Conservation (phyloP, 1,140 invertebrate species). For the Pseudoatta argentina region DNA sequence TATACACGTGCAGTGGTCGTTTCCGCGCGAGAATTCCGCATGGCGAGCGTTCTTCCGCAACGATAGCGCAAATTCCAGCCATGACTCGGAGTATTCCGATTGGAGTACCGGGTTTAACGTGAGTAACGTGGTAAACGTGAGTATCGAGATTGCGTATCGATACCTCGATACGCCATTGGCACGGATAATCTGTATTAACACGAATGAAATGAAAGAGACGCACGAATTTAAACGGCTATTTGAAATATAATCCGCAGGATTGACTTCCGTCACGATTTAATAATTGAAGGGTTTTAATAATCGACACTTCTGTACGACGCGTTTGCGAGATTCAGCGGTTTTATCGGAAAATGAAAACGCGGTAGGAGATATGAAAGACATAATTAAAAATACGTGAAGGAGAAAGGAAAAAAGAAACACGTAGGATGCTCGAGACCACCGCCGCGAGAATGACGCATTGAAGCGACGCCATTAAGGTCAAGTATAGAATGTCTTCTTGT, state of each 20-base stretch:
- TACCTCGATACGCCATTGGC: constrained; percentile 45
- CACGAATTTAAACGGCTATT: not conserved
- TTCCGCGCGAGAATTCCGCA: not conserved
- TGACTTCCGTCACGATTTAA: not conserved
- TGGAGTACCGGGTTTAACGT: constrained; percentile 36
- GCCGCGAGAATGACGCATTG: constrained; percentile 47
- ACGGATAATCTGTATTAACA: constrained; percentile 4
- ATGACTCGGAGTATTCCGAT: constrained; percentile 42
- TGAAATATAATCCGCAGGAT: not conserved
- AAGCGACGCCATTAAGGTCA: constrained; percentile 70
- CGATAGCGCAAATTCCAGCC: constrained; percentile 53
- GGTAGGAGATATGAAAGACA: not conserved
- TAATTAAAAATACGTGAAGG: constrained; percentile 12
- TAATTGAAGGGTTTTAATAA: not conserved
- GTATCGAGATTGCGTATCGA: constrained; percentile 50
- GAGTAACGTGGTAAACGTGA: constrained; percentile 24
- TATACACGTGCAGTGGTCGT: too few species aligned
- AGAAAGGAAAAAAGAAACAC: not conserved
- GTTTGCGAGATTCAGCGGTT: not conserved
- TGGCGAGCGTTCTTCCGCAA: constrained; percentile 38
- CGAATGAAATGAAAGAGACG: not conserved
- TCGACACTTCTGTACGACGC: too few species aligned
- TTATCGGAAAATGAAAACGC: not conserved
- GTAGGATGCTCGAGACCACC: constrained; percentile 57
- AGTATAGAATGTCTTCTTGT: constrained; percentile 68